Conservation (phyloP, 2,797 vertebrate genomes). For the Neosilurus mollespiculum region DNA sequence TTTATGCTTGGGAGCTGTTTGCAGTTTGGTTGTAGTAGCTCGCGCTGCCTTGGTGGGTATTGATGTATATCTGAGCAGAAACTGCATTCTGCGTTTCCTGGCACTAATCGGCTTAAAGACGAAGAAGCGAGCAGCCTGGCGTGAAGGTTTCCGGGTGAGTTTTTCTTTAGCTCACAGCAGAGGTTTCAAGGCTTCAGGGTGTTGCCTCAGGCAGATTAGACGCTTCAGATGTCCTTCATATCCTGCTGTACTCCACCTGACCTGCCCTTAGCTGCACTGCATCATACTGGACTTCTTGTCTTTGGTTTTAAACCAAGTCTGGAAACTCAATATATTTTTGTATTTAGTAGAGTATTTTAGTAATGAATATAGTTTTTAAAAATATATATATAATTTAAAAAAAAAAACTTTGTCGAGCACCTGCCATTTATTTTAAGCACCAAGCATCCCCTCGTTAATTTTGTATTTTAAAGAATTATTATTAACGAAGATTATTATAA, state of each 20-base stretch:
- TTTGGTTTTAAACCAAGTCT: background rate
- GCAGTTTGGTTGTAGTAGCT: constrained; percentile 51
- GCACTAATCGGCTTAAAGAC: constrained; percentile 39
- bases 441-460: background rate
- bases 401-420: no score
- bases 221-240: constrained; percentile 14
- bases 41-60: constrained; percentile 36
- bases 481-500: background rate
- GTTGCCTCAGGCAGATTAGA: constrained; percentile 30
- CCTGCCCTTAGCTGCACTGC: constrained; percentile 10
- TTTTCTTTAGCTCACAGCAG: constrained; percentile 25
- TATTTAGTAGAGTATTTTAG: background rate
- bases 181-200: constrained; percentile 35
- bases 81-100: constrained; percentile 14
- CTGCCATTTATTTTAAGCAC: background rate
- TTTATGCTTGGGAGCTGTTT: constrained; percentile 52
- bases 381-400: no score
- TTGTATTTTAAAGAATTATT: background rate
- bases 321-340: background rate
- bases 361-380: background rate
- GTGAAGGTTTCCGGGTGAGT: constrained; percentile 70
- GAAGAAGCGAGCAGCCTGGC: constrained; percentile 41
- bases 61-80: constrained; percentile 33
- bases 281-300: constrained; percentile 1
- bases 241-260: constrained; percentile 8